phyloP scores from a whole-genome alignment of 2,113 vertebrate genomes.

The Mandrillus leucophaeus region DNA sequence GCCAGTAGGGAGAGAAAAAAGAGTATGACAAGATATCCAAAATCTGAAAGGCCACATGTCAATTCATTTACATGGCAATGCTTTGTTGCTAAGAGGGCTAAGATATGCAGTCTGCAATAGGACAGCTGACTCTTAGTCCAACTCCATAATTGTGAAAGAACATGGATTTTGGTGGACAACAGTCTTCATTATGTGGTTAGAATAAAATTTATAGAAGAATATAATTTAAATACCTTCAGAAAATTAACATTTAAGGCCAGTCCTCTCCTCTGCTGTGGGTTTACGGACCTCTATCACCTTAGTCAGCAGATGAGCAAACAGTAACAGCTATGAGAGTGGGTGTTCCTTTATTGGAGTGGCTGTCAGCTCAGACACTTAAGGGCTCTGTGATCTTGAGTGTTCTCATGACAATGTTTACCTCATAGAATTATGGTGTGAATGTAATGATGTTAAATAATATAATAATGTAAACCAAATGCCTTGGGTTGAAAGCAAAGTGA shows the following conservation, averaged over 20 bases:
- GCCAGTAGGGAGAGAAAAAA: background rate
- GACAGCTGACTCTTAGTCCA: background rate
- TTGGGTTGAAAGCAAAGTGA: background rate
- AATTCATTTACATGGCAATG: background rate
- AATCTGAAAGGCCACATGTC: background rate
- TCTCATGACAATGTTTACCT: background rate
- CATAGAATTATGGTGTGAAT: background rate
- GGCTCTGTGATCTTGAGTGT: background rate
- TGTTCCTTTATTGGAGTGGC: rapidly evolving
- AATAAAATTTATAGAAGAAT: background rate
- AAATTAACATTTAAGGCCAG: background rate
- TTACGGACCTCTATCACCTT: background rate
- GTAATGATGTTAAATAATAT: background rate
- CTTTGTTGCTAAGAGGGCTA: background rate
- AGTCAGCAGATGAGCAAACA: rapidly evolving
- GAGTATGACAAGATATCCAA: background rate
- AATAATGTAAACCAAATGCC: background rate
- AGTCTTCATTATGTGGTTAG: background rate
- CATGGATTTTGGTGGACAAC: background rate
- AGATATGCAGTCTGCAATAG: background rate
- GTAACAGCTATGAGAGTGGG: rapidly evolving
- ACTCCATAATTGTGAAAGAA: background rate
- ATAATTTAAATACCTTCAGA: background rate
- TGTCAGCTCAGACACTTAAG: background rate
- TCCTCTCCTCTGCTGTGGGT: background rate